Conservation (phyloP, 2,797 vertebrate species). For the Dendrocincla tyrannina region DNA sequence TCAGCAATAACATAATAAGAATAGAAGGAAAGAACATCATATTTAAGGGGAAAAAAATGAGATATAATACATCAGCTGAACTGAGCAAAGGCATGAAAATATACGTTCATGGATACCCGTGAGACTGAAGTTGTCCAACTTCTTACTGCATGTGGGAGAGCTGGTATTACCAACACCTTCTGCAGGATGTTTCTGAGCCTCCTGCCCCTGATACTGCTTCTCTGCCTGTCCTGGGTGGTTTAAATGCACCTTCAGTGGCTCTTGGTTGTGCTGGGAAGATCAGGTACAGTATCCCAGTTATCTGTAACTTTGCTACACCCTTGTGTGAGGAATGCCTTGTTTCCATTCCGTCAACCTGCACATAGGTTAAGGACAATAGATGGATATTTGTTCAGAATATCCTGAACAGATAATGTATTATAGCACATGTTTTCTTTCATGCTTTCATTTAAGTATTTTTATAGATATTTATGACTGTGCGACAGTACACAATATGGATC, state of each 20-base stretch:
- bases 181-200: background rate
- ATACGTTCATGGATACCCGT: fast-evolving
- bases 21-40: background rate
- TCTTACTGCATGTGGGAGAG: background rate
- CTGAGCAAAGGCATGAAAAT: background rate
- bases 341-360: background rate
- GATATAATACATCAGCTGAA: background rate
- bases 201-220: no score
- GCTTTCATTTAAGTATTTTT: background rate
- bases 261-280: background rate
- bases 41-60: background rate
- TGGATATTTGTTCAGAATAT: background rate
- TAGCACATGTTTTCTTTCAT: background rate
- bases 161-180: background rate
- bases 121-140: background rate
- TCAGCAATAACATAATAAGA: background rate
- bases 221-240: background rate
- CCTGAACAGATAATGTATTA: background rate
- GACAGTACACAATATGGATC: background rate
- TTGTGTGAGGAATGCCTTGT: background rate
- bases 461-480: background rate
- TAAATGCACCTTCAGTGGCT: background rate
- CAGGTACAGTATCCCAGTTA: background rate
- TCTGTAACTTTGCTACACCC: background rate
- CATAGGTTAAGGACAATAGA: fast-evolving